Base-by-base conservation (phyloP, 2,113 vertebrate species). In the Xiphophorus maculatus region DNA sequence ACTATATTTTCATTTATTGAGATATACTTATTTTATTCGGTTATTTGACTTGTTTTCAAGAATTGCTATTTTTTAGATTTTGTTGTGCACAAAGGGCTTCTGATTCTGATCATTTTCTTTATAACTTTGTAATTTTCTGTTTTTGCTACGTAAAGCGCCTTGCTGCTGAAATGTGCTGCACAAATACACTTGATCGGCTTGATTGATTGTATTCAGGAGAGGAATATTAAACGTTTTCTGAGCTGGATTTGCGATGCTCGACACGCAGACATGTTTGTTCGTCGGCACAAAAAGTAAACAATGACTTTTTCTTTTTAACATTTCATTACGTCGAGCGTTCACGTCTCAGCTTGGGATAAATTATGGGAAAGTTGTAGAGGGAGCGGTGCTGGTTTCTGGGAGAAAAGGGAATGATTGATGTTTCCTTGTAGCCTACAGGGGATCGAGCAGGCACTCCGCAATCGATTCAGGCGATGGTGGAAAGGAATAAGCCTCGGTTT, bases 391-490 rank as follows among this genome's bases (percentile, higher is more conserved):
- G 73, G 33, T 73, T 81, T 83, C 79, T 83, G 67, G 58, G 79
- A 69, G 79, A 74, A 62, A n/a, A 76, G 69, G 76, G 76, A 70
- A 61, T 74, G 84, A 89, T 78, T 89, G 87, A 90, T 87, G 88
- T 74, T n/a, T 74, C 82, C 85, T 85, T 71, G 86, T 81, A 81
- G 90, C 83, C 84, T 88, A 80, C 83, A 80, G 86, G 84, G 81
- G 77, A 84, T 79, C 27, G 8, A 73, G 74, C 76, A 19, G 61
- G 62, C 74, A 15, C 78, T 25, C 58, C 30, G 67, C 88, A 84
- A 84, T 88, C 81, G 68, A 87, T 88, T 88, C 84, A 82, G 78
- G 82, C 77, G 9, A 73, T 33, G 74, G 76, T 86, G 76, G 84
- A 64, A 74, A 71, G 70, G 62, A 79, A 68, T 58, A 71, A 76